phyloP scores from a whole-genome alignment of 2,113 vertebrate genomes.

The Ariopsis seemanni region DNA sequence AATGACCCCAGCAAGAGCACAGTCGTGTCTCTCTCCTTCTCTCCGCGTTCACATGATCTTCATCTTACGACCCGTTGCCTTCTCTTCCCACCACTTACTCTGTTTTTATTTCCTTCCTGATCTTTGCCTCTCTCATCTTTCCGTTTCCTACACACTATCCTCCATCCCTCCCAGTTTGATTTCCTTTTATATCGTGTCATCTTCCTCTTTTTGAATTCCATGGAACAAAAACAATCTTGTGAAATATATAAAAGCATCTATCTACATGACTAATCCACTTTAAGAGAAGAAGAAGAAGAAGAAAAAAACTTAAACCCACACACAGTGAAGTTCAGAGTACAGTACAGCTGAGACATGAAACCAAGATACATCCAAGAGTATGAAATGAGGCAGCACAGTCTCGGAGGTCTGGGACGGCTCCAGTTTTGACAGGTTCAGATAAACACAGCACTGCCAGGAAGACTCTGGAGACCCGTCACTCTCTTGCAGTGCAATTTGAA shows the following conservation, averaged over 20 bases:
- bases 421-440: conserved; percentile 31
- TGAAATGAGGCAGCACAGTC: not conserved
- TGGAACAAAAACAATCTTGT: not conserved
- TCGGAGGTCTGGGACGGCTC: conserved; percentile 18
- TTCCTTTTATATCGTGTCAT: conserved; percentile 25
- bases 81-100: not conserved
- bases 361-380: not conserved
- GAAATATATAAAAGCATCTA: not conserved
- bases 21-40: not conserved
- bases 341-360: conserved; percentile 30
- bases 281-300: not conserved
- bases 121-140: conserved; percentile 29
- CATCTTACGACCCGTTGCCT: not conserved
- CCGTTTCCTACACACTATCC: conserved; percentile 17
- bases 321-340: conserved; percentile 14
- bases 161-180: conserved; percentile 6
- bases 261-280: not conserved
- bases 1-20: conserved; percentile 7
- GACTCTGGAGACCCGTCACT: not conserved
- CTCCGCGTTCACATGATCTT: not conserved
- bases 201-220: not conserved
- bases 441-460: conserved; percentile 16
- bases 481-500: not conserved
- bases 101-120: conserved; percentile 31
- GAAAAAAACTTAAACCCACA: not conserved